Conservation (phyloP, 2,888 invertebrate genomes). For the Ophion obscuratus region DNA sequence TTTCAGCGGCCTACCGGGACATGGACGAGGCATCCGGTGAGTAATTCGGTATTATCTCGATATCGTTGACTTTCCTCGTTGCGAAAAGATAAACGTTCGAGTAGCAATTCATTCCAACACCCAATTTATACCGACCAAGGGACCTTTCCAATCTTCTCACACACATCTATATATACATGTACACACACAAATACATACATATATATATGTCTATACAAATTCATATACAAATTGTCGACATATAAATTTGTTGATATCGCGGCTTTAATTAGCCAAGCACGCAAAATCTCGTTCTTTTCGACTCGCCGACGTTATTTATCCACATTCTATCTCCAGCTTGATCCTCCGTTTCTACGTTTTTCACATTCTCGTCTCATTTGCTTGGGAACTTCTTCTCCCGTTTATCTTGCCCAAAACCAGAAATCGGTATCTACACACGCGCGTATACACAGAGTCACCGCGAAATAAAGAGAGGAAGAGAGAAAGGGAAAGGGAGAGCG, state of each 20-base stretch:
- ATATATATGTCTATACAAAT: too few species aligned
- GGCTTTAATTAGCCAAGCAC: neutral
- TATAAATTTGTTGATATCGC: conserved; percentile 43
- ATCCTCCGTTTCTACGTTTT: neutral
- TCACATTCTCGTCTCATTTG: neutral
- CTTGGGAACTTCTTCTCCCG: neutral
- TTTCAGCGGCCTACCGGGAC: conserved; percentile 62
- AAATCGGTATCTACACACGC: neutral
- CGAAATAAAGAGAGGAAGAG: neutral
- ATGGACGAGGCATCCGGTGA: conserved; percentile 64
- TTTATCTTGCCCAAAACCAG: neutral
- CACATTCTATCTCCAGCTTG: neutral
- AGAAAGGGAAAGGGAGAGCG: conserved; percentile 18
- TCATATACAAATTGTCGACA: neutral
- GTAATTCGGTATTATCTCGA: conserved; percentile 26
- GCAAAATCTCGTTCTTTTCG: neutral
- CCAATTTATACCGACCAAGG: neutral
- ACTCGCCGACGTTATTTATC: neutral
- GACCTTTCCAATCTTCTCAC: neutral
- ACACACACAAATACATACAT: neutral
- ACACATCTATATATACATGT: neutral
- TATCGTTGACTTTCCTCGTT: neutral
- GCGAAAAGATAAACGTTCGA: neutral
- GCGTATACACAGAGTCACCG: neutral
- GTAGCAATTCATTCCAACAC: neutral